Base-by-base conservation (phyloP, 2,797 vertebrate species). In the Phrynocephalus guinanensis region DNA sequence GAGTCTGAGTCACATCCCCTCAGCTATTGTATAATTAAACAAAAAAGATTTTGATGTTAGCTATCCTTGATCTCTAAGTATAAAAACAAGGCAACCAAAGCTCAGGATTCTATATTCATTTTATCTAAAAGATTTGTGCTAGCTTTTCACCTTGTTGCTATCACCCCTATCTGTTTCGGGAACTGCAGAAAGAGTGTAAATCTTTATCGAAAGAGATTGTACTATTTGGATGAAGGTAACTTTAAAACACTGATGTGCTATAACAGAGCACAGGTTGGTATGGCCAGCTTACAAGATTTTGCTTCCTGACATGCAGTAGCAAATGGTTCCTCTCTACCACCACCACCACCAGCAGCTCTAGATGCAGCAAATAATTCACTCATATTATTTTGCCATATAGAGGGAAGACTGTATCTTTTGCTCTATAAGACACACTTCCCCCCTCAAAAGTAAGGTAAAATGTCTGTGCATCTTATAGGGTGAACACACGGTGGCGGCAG, bases 11-110 rank as follows among this genome's bases (percentile, higher is more conserved):
- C 92, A 82, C 91, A 89, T 91, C 85, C 85, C 87, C 84, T 26
- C 6, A 92, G 86, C 91, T 93, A 66, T 89, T 95, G 92, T 92
- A 93, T 93, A 93, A 95, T 95, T 93, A 92, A 94, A 83, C 60
- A 89, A 72, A 86, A 56, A 33, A 72, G 91, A 4, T 84, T 77
- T 83, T 52, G 4, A 15, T 68, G 81, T 82, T 63, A 13, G 0
- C 60, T 88, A 76, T 93, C 89, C 93, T 94, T 94, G 91, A 95
- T 95, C 92, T 89, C 33, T 50, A 79, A 91, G 88, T 30, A 86
- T 0, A 18, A 86, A 94, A 93, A 91, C 89, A 93, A 90, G 86
- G 89, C 85, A 63, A 88, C 24, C 68, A 63, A 89, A 66, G 83
- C 86, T 73, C 8, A 38, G 67, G 78, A 78, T 93, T 79, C 86